Base-by-base conservation (phyloP, 2,797 vertebrate species). In the Labroides dimidiatus region DNA sequence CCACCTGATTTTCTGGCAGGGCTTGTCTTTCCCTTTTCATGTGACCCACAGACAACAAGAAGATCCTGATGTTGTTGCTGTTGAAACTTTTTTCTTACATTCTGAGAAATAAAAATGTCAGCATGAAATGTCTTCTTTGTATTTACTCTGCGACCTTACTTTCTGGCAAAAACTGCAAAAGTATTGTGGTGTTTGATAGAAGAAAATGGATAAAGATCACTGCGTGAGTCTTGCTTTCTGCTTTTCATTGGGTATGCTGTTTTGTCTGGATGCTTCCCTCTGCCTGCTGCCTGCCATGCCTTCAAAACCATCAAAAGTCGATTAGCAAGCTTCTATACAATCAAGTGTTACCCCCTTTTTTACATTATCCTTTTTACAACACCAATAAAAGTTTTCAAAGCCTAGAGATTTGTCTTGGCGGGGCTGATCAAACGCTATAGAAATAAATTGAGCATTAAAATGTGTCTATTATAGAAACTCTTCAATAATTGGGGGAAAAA, bases 231-330 rank as follows among this genome's bases (percentile, higher is more conserved):
- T 54, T 37, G 54, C 55, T 41, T 14, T 63, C 49, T 50, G 56
- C 30, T 37, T 73, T 62, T 48, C 48, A 68, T 24, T 61, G 50
- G 47, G 81, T 62, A 36, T 36, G 10, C n/a, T n/a, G 8, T 71
- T 11, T 65, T 30, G n/a, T 42, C 70, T 66, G 58, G 36, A 36
- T 36, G 36, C 36, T 36, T 12, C 36, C 36, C 36, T 36, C 65
- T 27, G 24, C 6, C 24, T 27, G 24, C 24, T 27, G 3, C 24
- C 24, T 27, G 24, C 24, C 24, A 27, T 27, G 24, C 24, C 24
- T 3, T 27, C 6, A 27, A 27, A 54, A 68, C 69, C 47, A 62
- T 69, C 49, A 65, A 50, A 27, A 80, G 71, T 52, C 54, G 39
- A 21, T 41, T 51, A 39, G 33, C 33, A 9, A 50, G 39, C 52